Evolutionary conservation across 2,113 vertebrate genomes (phyloP).

Genomic region (Desmodus rotundus): DNA sequence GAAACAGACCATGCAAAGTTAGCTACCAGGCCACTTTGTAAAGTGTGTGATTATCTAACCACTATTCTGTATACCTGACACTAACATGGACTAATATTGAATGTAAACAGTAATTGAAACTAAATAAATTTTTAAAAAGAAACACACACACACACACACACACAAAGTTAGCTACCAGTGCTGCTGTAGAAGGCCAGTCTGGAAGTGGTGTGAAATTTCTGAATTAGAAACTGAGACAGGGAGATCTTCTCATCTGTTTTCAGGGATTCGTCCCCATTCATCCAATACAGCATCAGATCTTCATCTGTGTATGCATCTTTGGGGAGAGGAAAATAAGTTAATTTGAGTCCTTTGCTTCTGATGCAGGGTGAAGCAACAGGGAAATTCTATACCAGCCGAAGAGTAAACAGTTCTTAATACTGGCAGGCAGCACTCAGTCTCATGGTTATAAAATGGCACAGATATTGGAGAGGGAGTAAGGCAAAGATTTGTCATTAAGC

Average conservation of each 20-base stretch:
- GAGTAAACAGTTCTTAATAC: not conserved
- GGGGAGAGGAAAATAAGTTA: conserved; percentile 23
- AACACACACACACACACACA: not conserved
- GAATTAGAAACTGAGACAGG: conserved; percentile 96
- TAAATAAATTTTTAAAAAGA: not conserved
- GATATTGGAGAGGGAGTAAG: not conserved
- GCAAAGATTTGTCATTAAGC: not conserved
- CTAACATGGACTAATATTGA: not conserved
- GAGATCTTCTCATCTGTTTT: conserved; percentile 95
- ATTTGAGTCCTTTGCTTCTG: not conserved
- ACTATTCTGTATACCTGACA: not conserved
- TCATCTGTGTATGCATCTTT: conserved; percentile 97
- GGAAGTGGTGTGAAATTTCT: conserved; percentile 95
- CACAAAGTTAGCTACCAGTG: conserved; percentile 84
- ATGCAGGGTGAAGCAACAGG: not conserved
- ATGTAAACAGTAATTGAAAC: not conserved
- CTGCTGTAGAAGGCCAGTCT: conserved; percentile 97
- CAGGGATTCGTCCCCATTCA: conserved; percentile 93
- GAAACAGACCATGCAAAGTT: not conserved
- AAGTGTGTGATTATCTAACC: not conserved
- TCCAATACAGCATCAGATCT: conserved; percentile 98
- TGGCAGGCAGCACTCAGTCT: not conserved
- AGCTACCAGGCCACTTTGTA: not conserved
- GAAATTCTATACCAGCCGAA: not conserved
- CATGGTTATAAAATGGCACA: not conserved